Evolutionary conservation across 1,140 invertebrate genomes (phyloP).

Genomic region (Asobara japonica): DNA sequence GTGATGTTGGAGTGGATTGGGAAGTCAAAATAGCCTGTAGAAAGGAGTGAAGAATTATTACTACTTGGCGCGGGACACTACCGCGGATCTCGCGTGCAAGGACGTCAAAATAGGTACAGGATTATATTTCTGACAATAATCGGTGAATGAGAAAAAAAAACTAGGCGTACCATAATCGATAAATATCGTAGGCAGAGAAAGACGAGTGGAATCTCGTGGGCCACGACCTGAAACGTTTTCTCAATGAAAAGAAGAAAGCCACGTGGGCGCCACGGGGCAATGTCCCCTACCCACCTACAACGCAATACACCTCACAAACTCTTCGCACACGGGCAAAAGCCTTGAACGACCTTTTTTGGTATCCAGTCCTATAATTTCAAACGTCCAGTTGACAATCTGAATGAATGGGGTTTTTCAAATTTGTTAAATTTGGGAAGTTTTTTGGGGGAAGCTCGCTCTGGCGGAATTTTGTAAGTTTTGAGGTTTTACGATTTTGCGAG

Average conservation of each 20-base stretch:
- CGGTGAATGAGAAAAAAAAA: background rate
- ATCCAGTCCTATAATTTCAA: slow-evolving; percentile 34
- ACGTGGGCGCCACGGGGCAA: slow-evolving; percentile 6
- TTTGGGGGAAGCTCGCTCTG: no score
- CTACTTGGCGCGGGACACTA: no score
- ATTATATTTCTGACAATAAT: background rate
- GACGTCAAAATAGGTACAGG: no score
- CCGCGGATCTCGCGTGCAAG: no score
- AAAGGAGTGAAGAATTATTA: no score
- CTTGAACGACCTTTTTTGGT: slow-evolving; percentile 58
- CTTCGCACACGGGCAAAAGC: slow-evolving; percentile 24
- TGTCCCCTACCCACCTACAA: background rate
- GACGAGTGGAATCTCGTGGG: slow-evolving; percentile 46
- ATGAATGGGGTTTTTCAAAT: no score
- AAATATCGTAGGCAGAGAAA: slow-evolving; percentile 17
- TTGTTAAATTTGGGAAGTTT: no score
- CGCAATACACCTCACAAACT: slow-evolving; percentile 12
- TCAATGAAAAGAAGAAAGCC: slow-evolving; percentile 9
- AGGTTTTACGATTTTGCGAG: no score
- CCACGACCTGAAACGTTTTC: slow-evolving; percentile 10
- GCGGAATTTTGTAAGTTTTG: no score
- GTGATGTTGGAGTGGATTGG: no score
- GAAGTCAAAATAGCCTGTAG: no score
- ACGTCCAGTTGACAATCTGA: background rate
- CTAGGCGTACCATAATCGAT: slow-evolving; percentile 35